Conservation (phyloP, 2,113 vertebrate species). For the Beaufortia kweichowensis region DNA sequence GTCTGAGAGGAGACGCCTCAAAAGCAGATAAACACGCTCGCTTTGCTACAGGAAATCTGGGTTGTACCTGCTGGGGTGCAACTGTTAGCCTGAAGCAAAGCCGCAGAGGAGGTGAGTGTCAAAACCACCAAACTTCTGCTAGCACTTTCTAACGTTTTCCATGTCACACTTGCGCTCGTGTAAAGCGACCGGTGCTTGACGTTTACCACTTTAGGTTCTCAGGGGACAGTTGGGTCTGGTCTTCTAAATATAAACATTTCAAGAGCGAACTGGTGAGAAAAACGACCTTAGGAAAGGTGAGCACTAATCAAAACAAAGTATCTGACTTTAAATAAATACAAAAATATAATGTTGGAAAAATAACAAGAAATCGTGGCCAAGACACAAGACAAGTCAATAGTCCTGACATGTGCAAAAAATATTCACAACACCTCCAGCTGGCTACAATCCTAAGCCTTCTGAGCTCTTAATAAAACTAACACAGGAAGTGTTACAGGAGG, state of each 20-base stretch:
- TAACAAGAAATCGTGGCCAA: too few species aligned
- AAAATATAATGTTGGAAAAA: background rate
- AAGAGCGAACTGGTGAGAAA: background rate
- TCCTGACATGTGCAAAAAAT: background rate
- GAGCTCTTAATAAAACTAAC: slow-evolving; percentile 54
- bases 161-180: background rate
- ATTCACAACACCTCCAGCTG: slow-evolving; percentile 29
- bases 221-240: background rate
- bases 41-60: slow-evolving; percentile 58
- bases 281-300: background rate
- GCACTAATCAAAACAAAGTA: too few species aligned
- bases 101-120: slow-evolving; percentile 45
- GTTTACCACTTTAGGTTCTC: background rate
- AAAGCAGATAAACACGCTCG: slow-evolving; percentile 27
- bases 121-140: slow-evolving; percentile 43
- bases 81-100: slow-evolving; percentile 56
- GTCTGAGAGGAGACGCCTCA: background rate
- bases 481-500: slow-evolving; percentile 49
- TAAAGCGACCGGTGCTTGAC: background rate
- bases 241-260: background rate
- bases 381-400: background rate
- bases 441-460: background rate
- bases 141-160: slow-evolving; percentile 7
- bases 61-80: slow-evolving; percentile 52
- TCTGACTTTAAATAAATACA: background rate